phyloP scores from a whole-genome alignment of 2,888 invertebrate species.

The Yponomeuta plumbellus region DNA sequence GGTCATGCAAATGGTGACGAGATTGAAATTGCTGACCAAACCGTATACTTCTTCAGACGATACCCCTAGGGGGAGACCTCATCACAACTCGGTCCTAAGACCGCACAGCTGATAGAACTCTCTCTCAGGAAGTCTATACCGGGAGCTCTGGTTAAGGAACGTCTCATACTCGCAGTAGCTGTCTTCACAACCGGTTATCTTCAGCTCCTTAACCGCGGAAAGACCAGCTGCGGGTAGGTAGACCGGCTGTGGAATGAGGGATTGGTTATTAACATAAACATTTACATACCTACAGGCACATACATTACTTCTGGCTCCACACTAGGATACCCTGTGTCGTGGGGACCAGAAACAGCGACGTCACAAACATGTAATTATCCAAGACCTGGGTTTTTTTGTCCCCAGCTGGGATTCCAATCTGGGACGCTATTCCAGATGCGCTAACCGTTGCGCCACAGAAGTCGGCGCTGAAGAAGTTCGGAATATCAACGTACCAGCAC shows the following conservation, averaged over 20 bases:
- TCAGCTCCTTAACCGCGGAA: conserved; percentile 36
- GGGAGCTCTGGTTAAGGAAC: conserved; percentile 43
- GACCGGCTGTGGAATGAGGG: conserved; percentile 47
- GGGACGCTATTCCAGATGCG: background rate
- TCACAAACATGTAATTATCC: too few relatives aligned
- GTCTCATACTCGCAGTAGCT: conserved; percentile 41
- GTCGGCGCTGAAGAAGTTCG: background rate
- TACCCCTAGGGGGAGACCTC: background rate
- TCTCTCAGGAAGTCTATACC: conserved; percentile 42
- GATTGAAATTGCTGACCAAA: too few relatives aligned
- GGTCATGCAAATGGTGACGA: too few relatives aligned
- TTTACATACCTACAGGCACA: too few relatives aligned
- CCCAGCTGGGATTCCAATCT: too few relatives aligned
- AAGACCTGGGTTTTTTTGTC: too few relatives aligned
- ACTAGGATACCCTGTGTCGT: too few relatives aligned
- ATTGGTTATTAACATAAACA: background rate
- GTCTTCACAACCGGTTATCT: conserved; percentile 43
- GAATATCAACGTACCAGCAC: conserved; percentile 46
- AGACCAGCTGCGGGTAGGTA: conserved; percentile 56
- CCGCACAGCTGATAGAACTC: conserved; percentile 50
- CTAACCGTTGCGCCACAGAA: too few relatives aligned
- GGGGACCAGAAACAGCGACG: too few relatives aligned
- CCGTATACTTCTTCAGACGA: too few relatives aligned
- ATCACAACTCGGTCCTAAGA: conserved; percentile 41
- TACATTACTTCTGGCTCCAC: too few relatives aligned